Evolutionary conservation across 2,888 invertebrate genomes (phyloP).

Genomic region (Mycogona germanica): DNA sequence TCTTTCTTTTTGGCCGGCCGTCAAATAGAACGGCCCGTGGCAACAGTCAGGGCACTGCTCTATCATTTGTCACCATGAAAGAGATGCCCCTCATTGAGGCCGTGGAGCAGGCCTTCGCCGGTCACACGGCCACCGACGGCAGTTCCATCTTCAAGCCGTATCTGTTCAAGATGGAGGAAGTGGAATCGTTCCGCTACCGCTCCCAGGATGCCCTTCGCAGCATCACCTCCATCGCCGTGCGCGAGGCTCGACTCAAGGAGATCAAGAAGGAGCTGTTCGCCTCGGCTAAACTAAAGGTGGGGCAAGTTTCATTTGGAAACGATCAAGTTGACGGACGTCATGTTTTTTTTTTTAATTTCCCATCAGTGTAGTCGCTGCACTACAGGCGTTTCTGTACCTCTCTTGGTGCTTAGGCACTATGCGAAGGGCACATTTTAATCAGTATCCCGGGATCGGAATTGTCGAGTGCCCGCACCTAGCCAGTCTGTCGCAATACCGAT

Average conservation of each 20-base stretch:
- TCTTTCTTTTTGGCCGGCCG: too few relatives aligned
- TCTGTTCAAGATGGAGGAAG: constrained; percentile 86
- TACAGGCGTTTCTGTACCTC: too few relatives aligned
- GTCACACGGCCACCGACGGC: constrained; percentile 16
- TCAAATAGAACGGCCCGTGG: constrained; percentile 43
- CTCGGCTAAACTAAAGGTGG: constrained; percentile 74
- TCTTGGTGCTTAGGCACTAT: too few relatives aligned
- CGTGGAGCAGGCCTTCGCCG: constrained; percentile 48
- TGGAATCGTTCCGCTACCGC: constrained; percentile 91
- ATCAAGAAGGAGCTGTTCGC: constrained; percentile 88
- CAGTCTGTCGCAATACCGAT: background rate
- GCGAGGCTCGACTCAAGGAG: constrained; percentile 89
- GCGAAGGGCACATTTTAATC: too few relatives aligned
- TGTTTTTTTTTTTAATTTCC: background rate
- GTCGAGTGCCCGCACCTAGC: too few relatives aligned
- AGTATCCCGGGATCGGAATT: too few relatives aligned
- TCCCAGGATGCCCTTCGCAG: constrained; percentile 91
- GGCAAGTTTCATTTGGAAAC: background rate
- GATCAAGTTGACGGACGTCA: background rate
- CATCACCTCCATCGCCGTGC: constrained; percentile 82
- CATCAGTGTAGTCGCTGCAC: too few relatives aligned
- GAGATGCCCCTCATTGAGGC: constrained; percentile 59
- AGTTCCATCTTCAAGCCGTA: constrained; percentile 53
- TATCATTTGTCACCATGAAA: constrained; percentile 71
- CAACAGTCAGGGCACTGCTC: constrained; percentile 38